Evolutionary conservation across 2,797 vertebrate genomes (phyloP).

Genomic region (Oryzias dopingdopingensis): DNA sequence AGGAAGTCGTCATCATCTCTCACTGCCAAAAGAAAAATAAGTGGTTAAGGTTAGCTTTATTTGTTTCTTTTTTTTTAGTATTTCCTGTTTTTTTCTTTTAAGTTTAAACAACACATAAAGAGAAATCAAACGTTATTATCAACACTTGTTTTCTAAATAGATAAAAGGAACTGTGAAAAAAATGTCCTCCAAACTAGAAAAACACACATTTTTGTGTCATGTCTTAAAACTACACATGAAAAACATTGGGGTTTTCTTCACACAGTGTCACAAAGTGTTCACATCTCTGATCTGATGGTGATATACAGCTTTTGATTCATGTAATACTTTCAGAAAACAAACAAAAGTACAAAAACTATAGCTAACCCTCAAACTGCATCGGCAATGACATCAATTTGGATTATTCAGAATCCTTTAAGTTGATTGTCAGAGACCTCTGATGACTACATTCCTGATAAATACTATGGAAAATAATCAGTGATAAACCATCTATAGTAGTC

Average conservation of each 20-base stretch:
- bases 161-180: slow-evolving; percentile 14
- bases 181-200: slow-evolving; percentile 14
- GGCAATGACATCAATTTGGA: too few relatives aligned
- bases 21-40: slow-evolving; percentile 39
- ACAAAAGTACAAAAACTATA: not conserved
- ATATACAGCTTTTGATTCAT: not conserved
- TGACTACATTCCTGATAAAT: not conserved
- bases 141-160: slow-evolving; percentile 4
- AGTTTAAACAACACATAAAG: not conserved
- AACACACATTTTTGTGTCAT: slow-evolving; percentile 29
- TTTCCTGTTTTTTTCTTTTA: slow-evolving; percentile 14
- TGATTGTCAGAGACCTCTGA: not conserved
- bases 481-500: not conserved
- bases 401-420: not conserved
- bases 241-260: slow-evolving; percentile 18
- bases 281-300: slow-evolving; percentile 12
- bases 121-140: too few relatives aligned
- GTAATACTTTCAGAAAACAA: not conserved
- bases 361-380: not conserved
- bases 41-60: not conserved
- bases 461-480: not conserved
- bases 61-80: not conserved
- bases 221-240: slow-evolving; percentile 29
- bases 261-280: slow-evolving; percentile 29
- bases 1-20: slow-evolving; percentile 89